Evolutionary conservation across 2,113 vertebrate genomes (phyloP).

Genomic region (Triplophysa dalaica): DNA sequence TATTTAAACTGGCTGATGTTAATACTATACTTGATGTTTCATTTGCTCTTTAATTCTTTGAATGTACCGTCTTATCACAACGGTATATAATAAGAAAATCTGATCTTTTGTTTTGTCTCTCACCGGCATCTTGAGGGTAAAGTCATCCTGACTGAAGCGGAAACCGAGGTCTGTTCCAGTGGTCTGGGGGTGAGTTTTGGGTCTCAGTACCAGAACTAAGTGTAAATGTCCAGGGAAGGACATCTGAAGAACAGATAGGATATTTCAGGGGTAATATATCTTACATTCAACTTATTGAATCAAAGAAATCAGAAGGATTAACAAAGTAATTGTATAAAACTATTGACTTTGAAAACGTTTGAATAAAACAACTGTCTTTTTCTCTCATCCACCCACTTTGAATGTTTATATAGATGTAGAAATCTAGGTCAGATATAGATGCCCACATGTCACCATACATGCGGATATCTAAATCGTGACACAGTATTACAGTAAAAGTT

Average conservation of each 20-base stretch:
- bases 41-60: neutral
- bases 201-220: slow-evolving; percentile 89
- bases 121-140: slow-evolving; percentile 93
- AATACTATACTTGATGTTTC: neutral
- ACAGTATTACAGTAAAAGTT: neutral
- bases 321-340: neutral
- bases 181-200: slow-evolving; percentile 81
- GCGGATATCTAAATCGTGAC: neutral
- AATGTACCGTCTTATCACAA: neutral
- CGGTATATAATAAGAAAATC: neutral
- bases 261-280: neutral
- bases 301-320: neutral
- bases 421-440: slow-evolving; percentile 33
- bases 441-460: neutral
- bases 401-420: neutral
- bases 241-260: slow-evolving; percentile 67
- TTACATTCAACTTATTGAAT: neutral
- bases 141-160: slow-evolving; percentile 94
- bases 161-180: slow-evolving; percentile 93
- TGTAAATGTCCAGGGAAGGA: slow-evolving; percentile 95
- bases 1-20: neutral
- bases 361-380: neutral
- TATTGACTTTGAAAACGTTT: too few species aligned
- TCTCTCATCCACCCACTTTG: slow-evolving; percentile 15
- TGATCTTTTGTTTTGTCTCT: slow-evolving; percentile 24